Evolutionary conservation across 37 sponge, comb jelly and placozoan genomes (phyloP).

Genomic region (Eunapius fragilis): DNA sequence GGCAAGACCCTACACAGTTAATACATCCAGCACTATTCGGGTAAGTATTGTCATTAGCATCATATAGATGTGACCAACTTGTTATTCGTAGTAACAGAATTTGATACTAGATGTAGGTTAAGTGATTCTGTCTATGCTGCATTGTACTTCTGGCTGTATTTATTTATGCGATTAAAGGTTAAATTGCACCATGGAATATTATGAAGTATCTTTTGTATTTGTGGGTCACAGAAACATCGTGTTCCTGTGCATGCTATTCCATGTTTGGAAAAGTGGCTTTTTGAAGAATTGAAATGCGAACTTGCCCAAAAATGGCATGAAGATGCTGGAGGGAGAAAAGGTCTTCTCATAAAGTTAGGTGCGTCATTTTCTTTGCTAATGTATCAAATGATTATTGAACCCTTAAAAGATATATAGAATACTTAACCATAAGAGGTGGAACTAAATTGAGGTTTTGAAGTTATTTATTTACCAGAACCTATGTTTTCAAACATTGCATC

Average conservation of each 20-base stretch:
- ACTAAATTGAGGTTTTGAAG: too few relatives aligned
- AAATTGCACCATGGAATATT: not conserved
- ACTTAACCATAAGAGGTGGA: too few relatives aligned
- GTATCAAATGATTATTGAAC: too few relatives aligned
- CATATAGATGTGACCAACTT: not conserved
- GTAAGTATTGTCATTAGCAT: conserved; percentile 2
- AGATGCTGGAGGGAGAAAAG: conserved; percentile 6
- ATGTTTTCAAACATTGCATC: too few relatives aligned
- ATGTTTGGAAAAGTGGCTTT: conserved; percentile 61
- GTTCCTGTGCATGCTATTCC: conserved; percentile 53
- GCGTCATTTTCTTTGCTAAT: not conserved
- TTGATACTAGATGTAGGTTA: too few relatives aligned
- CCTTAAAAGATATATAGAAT: too few relatives aligned
- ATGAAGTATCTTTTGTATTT: not conserved
- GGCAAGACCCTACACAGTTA: conserved; percentile 51
- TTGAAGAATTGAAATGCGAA: not conserved
- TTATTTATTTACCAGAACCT: not conserved
- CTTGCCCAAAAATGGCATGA: conserved; percentile 33
- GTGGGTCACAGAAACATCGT: conserved; percentile 20
- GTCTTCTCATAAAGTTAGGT: conserved; percentile 31
- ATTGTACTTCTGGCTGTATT: too few relatives aligned
- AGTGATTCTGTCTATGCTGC: too few relatives aligned
- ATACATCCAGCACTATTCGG: conserved; percentile 25
- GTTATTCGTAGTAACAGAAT: not conserved
- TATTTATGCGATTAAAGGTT: too few relatives aligned